Evolutionary conservation across 2,888 invertebrate species (phyloP).

Genomic region (Strigamia crassipes): DNA sequence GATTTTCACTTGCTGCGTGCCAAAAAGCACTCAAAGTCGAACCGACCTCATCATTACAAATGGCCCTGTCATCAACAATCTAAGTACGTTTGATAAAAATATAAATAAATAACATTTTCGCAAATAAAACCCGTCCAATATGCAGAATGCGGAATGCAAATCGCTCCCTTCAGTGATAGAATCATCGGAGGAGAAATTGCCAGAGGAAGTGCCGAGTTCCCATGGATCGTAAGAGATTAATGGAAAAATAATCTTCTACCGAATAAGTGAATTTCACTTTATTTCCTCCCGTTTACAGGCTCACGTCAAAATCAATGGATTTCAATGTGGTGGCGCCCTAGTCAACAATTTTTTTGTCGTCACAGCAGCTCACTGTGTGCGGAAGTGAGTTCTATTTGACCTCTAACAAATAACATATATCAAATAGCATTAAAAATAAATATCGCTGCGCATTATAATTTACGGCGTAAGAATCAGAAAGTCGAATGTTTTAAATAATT

Average conservation of each 20-base stretch:
- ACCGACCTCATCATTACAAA: slow-evolving; percentile 36
- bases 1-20: slow-evolving; percentile 73
- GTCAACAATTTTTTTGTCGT: slow-evolving; percentile 53
- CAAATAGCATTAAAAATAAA: slow-evolving; percentile 25
- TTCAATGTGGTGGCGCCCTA: slow-evolving; percentile 55
- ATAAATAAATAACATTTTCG: background rate
- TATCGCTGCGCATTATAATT: background rate
- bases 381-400: slow-evolving; percentile 52
- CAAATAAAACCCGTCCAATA: background rate
- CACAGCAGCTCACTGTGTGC: slow-evolving; percentile 55
- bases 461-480: background rate
- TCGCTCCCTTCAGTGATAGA: slow-evolving; percentile 50
- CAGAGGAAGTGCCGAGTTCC: slow-evolving; percentile 49
- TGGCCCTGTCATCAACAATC: slow-evolving; percentile 35
- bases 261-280: background rate
- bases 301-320: slow-evolving; percentile 54
- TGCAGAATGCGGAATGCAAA: slow-evolving; percentile 50
- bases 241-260: background rate
- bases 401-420: slow-evolving; percentile 38
- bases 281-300: slow-evolving; percentile 50
- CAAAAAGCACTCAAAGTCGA: slow-evolving; percentile 46
- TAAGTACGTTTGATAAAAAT: slow-evolving; percentile 23
- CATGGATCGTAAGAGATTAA: slow-evolving; percentile 50
- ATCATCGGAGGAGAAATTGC: slow-evolving; percentile 51
- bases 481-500: slow-evolving; percentile 9